Evolutionary conservation across 2,113 vertebrate genomes (phyloP), one percentile per base, ranked within the genome.

Genomic region (Amphiprion ocellaris): DNA sequence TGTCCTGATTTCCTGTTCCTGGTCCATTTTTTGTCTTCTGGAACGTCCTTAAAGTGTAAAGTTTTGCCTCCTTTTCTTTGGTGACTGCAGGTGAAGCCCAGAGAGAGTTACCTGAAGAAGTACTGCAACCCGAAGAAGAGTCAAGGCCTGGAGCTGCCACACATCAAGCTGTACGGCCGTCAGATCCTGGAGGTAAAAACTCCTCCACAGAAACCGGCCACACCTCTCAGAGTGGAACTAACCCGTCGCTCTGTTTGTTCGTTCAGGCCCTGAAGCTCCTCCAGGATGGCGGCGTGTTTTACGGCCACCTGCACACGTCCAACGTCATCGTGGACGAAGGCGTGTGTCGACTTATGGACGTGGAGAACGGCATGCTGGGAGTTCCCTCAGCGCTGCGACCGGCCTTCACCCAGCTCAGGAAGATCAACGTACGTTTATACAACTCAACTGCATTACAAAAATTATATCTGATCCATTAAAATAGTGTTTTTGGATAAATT

Each of bases 101-200:
- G 96, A 94, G 98, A 99, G 56, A 94, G 92, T 0, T 98, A 97
- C 89, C 88, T 99, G 85, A 98, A 97, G 93, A 99, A 99, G 88
- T 99, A 99, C 82, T 97, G 96, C 80, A 98, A 96, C 89, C 97
- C 97, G 5, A 97, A 97, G 93, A 99, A 99, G 94, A 96, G 95
- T 84, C 96, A 98, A 88, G 97, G 98, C 60, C 96, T 99, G 52
- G 97, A 98, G 84, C 95, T 98, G 62, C 94, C 95, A 41, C 95
- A 97, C 83, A 97, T 99, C 92, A 96, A 96, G 89, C 95, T 92
- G 6, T 99, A 95, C 0, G 97, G 98, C 58, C 94, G 97, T 37
- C 98, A 99, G 93, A 96, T 99, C 88, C 88, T 99, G 89, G 98
- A 99, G 97, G 98, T 99, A 93, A 28, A 47, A 0, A 10, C 16